A percentile compares a stretch with the other conserved stretches of the same genome.
phyloP scores from a whole-genome alignment of 1,140 invertebrate genomes.

The Drosophila biarmipes region DNA sequence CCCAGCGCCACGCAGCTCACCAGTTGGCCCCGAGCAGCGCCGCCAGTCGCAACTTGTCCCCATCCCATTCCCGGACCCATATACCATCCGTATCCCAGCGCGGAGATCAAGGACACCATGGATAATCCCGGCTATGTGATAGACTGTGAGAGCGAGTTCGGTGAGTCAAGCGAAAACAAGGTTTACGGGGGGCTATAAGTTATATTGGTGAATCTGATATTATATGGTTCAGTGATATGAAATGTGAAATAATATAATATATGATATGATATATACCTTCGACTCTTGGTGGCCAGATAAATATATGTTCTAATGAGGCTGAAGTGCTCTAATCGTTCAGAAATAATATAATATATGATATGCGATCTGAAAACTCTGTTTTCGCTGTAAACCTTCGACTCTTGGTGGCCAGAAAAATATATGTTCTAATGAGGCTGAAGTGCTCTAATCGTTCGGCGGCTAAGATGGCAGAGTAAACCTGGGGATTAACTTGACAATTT shows the following conservation, averaged over 20 bases:
- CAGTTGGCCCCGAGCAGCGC: slow-evolving; percentile 49
- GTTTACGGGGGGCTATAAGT: neutral
- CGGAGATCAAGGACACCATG: slow-evolving; percentile 30
- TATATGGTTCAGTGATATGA: neutral
- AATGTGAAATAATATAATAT: neutral
- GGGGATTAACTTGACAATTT: neutral
- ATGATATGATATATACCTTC: no score
- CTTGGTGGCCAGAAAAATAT: no score
- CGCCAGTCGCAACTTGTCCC: slow-evolving; percentile 29
- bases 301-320: no score
- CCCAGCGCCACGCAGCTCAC: slow-evolving; percentile 6
- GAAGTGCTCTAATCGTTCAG: no score
- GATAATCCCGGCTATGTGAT: slow-evolving; percentile 70
- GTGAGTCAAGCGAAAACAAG: slow-evolving; percentile 43
- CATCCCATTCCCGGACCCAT: neutral
- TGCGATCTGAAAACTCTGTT: no score
- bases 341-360: neutral
- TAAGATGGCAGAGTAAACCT: neutral
- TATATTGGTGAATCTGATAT: neutral
- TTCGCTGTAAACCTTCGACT: no score
- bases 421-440: no score
- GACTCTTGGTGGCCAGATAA: no score
- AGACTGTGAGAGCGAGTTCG: slow-evolving; percentile 61
- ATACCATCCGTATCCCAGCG: neutral
- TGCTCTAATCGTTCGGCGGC: no score